phyloP scores from a whole-genome alignment of 2,888 invertebrate species.

The Abrostola tripartita region DNA sequence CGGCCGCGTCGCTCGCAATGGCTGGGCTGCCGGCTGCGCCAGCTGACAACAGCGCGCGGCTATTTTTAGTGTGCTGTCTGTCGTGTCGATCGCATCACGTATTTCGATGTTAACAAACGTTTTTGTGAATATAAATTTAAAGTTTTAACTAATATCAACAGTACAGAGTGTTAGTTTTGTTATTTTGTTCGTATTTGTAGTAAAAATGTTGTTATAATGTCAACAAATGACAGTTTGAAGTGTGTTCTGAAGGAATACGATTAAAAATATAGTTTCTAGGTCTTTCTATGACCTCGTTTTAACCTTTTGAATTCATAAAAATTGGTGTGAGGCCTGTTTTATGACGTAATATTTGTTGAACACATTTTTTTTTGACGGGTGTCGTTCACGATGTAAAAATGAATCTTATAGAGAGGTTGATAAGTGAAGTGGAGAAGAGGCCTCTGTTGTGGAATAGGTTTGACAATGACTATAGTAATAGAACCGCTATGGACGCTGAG shows the following conservation, averaged over 20 bases:
- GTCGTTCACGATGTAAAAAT: not conserved
- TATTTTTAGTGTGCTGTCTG: slow-evolving; percentile 51
- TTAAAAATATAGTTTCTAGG: too few species aligned
- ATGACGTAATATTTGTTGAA: too few species aligned
- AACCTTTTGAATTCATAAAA: too few species aligned
- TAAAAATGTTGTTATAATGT: not conserved
- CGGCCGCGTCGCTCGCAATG: slow-evolving; percentile 50
- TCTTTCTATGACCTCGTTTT: too few species aligned
- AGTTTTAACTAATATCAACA: not conserved
- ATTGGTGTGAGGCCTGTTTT: too few species aligned
- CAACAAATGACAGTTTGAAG: not conserved
- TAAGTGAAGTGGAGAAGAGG: slow-evolving; percentile 50
- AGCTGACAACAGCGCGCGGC: slow-evolving; percentile 41
- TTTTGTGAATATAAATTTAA: slow-evolving; percentile 4
- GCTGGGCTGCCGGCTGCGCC: slow-evolving; percentile 11
- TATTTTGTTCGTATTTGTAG: not conserved
- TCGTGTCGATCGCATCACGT: slow-evolving; percentile 54
- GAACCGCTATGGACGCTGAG: slow-evolving; percentile 39
- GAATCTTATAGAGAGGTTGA: slow-evolving; percentile 31
- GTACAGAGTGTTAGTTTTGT: too few species aligned
- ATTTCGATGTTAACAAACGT: slow-evolving; percentile 11
- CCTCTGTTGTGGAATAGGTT: slow-evolving; percentile 57
- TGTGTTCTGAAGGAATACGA: not conserved
- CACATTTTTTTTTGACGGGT: too few species aligned
- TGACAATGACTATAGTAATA: slow-evolving; percentile 44